Conservation (phyloP, 2,797 vertebrate genomes). For the Sebastes miniatus region DNA sequence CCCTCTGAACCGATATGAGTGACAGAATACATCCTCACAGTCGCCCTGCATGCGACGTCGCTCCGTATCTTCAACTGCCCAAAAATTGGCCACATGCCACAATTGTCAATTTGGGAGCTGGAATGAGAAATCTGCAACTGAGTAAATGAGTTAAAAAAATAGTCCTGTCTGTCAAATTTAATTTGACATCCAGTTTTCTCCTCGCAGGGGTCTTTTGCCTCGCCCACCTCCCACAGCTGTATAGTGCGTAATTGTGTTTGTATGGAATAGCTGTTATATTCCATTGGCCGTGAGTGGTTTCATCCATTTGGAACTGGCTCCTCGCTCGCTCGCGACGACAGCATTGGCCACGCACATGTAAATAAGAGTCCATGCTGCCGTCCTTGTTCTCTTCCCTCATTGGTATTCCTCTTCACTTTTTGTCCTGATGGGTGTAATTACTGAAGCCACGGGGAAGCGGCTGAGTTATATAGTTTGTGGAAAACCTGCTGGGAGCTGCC, state of each 20-base stretch:
- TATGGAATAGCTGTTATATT: conserved; percentile 54
- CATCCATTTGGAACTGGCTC: conserved; percentile 37
- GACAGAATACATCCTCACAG: conserved; percentile 37
- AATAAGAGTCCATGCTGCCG: conserved; percentile 33
- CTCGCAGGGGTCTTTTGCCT: conserved; percentile 16
- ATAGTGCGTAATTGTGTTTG: conserved; percentile 49
- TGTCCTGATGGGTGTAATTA: conserved; percentile 74
- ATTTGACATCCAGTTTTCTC: conserved; percentile 52
- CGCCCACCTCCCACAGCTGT: conserved; percentile 15
- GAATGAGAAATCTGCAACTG: conserved; percentile 41
- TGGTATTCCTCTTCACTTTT: conserved; percentile 59
- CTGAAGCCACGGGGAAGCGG: conserved; percentile 57
- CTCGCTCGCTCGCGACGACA: background rate
- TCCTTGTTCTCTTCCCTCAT: conserved; percentile 42
- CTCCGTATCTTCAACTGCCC: conserved; percentile 9
- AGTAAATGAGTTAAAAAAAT: conserved; percentile 47
- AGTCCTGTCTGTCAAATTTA: conserved; percentile 48
- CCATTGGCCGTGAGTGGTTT: conserved; percentile 34
- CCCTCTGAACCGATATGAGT: conserved; percentile 33
- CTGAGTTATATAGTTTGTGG: conserved; percentile 38
- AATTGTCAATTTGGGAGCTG: conserved; percentile 43
- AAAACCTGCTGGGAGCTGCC: conserved; percentile 51
- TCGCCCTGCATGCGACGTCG: conserved; percentile 7
- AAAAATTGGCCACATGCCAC: conserved; percentile 34
- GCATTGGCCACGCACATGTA: conserved; percentile 31